phyloP scores from a whole-genome alignment of 2,888 invertebrate species.

The Galeopsomyia nigrocyanea region DNA sequence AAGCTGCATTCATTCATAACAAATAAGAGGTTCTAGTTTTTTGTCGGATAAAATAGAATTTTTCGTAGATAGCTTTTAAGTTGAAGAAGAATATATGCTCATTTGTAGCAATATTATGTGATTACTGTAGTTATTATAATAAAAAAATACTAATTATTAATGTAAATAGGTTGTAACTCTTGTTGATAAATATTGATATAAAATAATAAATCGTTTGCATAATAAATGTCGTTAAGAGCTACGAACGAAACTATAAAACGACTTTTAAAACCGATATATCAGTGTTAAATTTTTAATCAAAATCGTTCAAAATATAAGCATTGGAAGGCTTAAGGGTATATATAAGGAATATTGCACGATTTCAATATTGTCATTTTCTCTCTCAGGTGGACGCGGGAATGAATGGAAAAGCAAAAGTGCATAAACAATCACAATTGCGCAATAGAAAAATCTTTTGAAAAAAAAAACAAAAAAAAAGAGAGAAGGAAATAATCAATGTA shows the following conservation, averaged over 20 bases:
- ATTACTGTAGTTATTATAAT: constrained; percentile 14
- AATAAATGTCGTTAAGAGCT: constrained; percentile 3
- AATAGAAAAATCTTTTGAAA: constrained; percentile 37
- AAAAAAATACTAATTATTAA: constrained; percentile 12
- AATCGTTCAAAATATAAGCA: constrained; percentile 5
- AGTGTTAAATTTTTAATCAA: background rate
- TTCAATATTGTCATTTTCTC: background rate
- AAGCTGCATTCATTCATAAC: no score
- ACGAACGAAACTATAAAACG: background rate
- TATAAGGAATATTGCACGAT: constrained; percentile 33
- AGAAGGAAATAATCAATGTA: constrained; percentile 57
- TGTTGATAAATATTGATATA: constrained; percentile 25
- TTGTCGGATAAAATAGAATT: no score
- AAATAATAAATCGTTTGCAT: constrained; percentile 25
- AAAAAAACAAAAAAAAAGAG: constrained; percentile 46
- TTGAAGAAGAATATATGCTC: no score
- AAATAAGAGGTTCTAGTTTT: no score
- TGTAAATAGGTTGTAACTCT: constrained; percentile 30
- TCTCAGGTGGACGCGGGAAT: constrained; percentile 15
- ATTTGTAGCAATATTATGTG: constrained; percentile 6
- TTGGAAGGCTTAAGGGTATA: constrained; percentile 19
- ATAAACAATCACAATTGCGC: background rate
- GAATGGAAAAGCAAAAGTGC: constrained; percentile 5
- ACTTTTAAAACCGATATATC: background rate
- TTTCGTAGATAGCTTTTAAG: no score